Conservation (phyloP, 2,888 invertebrate genomes). For the Plagiodera versicolora region DNA sequence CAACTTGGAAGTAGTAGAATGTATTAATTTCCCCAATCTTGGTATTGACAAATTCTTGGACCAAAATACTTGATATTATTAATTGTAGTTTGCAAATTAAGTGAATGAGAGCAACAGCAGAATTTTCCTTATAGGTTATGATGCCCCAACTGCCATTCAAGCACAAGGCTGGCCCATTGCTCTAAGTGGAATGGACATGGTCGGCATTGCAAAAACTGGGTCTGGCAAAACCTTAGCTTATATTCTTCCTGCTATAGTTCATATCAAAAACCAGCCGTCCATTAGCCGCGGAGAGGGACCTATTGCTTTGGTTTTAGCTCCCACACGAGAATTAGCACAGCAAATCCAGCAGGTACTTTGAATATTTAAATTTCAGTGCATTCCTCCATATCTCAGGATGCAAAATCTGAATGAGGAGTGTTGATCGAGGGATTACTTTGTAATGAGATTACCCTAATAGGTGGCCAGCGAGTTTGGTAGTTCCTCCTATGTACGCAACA, state of each 20-base stretch:
- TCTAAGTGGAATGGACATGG: conserved; percentile 80
- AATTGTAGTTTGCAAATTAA: background rate
- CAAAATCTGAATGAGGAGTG: background rate
- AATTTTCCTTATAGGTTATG: conserved; percentile 19
- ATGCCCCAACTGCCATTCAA: conserved; percentile 82
- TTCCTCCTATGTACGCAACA: conserved; percentile 77
- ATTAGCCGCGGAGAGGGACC: conserved; percentile 83
- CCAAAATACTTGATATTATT: too few relatives aligned
- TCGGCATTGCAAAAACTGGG: conserved; percentile 85
- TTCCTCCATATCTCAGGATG: too few relatives aligned
- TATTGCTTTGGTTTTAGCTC: conserved; percentile 77
- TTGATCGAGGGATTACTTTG: background rate
- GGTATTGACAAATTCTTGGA: too few relatives aligned
- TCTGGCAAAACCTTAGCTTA: conserved; percentile 83
- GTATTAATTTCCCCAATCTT: too few relatives aligned
- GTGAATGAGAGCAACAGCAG: background rate
- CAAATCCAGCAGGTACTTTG: conserved; percentile 74
- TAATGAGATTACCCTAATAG: too few relatives aligned
- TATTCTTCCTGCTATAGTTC: conserved; percentile 85
- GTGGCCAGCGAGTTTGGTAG: conserved; percentile 81
- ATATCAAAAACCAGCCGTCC: conserved; percentile 83
- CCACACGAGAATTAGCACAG: conserved; percentile 76
- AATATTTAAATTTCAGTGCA: too few relatives aligned
- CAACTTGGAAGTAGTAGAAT: too few relatives aligned
- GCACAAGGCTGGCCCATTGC: conserved; percentile 89